Base-by-base conservation (phyloP, 2,797 vertebrate genomes). In the Acanthis flammea region DNA sequence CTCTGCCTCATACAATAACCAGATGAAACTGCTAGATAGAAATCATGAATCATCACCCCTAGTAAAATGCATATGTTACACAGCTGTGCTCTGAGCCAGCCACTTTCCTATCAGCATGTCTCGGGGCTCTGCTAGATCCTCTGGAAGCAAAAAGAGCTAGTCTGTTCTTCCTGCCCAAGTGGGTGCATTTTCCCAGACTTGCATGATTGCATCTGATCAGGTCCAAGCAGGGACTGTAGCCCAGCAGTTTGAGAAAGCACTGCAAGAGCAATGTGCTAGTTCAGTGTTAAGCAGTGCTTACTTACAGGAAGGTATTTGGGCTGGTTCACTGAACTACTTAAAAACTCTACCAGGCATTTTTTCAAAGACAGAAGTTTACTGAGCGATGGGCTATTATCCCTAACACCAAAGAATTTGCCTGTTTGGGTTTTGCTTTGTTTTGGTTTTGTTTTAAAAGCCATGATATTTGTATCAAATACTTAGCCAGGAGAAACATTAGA, bases 401-500 rank as follows among this genome's bases (percentile, higher is more conserved):
- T 54, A 68, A 77, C 19, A 90, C 54, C 24, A 65, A 86, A 88
- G n/a, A 90, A 75, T 72, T 50, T 83, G 1, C 14, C 76, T 73
- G 31, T 33, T 85, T 66, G n/a, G 35, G 6, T 22, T 18, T 13
- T 42, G 2, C 19, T 60, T 44, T 53, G 12, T 24, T 72, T 76
- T 72, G 31, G 16, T 76, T 75, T 71, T 70, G 10, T 61, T 77
- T 94, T 77, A 55, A 57, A 91, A 82, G 27, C 9, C 30, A 39
- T 48, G 28, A 30, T 73, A 79, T 88, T 87, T 91, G 18, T 67
- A 72, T 65, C 8, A 54, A 77, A 45, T 57, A 14, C 19, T 89
- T 73, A 77, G 48, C 19, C 13, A 39, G 30, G 31, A 91, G 41
- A 96, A 95, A 45, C 68, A 90, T 94, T 86, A 81, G 28, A 94